Evolutionary conservation across 2,888 invertebrate species (phyloP).

Genomic region (Platypus cylindrus): DNA sequence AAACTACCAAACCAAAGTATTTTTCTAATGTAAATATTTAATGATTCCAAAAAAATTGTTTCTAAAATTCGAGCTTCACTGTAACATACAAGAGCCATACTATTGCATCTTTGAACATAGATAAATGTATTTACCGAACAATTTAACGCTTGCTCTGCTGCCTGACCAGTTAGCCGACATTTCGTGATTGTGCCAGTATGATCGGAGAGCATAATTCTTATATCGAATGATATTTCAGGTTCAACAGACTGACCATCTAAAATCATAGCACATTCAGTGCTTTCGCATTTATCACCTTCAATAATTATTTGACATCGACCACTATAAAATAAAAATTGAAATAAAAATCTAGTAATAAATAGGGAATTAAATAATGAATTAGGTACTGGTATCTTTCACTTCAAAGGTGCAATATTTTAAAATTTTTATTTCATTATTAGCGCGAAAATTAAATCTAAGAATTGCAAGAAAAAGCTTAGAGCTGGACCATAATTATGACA

Average conservation of each 20-base stretch:
- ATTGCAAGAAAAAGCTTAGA: too few species aligned
- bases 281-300: constrained; percentile 15
- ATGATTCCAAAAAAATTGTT: too few species aligned
- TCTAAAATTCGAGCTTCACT: too few species aligned
- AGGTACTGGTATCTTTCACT: too few species aligned
- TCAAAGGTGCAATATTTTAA: too few species aligned
- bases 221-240: constrained; percentile 40
- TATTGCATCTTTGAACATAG: too few species aligned
- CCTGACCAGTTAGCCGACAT: constrained; percentile 43
- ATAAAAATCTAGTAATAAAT: constrained; percentile 3
- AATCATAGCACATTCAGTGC: constrained; percentile 30
- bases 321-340: constrained; percentile 18
- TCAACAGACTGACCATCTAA: constrained; percentile 25
- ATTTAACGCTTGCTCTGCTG: constrained; percentile 47
- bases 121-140: constrained; percentile 37
- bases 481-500: too few species aligned
- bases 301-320: constrained; percentile 24
- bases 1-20: not conserved
- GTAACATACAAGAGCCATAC: too few species aligned
- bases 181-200: constrained; percentile 54
- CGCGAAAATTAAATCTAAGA: too few species aligned
- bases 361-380: too few species aligned
- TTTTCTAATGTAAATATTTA: too few species aligned
- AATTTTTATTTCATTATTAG: too few species aligned
- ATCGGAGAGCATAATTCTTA: constrained; percentile 52